Evolutionary conservation across 2,888 invertebrate species (phyloP), one percentile per base, ranked within the genome.

Genomic region (Leptothorax acervorum): DNA sequence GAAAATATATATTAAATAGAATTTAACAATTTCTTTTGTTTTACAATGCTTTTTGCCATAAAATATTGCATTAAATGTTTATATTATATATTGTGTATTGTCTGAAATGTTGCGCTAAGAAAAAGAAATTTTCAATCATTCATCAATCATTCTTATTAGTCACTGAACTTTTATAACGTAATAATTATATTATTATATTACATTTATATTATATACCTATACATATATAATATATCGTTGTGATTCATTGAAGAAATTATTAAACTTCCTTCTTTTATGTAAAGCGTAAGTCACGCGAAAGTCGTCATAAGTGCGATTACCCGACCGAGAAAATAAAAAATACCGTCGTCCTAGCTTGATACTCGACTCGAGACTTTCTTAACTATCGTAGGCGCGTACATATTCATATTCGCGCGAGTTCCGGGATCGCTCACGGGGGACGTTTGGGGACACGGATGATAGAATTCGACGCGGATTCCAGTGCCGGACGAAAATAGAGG

Each of bases 381-480:
- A 35, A 81, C 60, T 62, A 39, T 23, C 60, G 18, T 78, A 55
- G 90, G 51, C 51, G 18, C 51, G 18, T 76, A 28, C 51, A 79
- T 79, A 79, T 71, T 60, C 57, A 42, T 55, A 48, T 68, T 68
- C 31, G 31, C 86, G 75, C 84, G 65, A 60, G 83, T 35, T 66
- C 65, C 39, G 63, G 23, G 51, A 76, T 76, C 35, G 75, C 51
- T 63, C 9, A n/a, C 60, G 76, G 74, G 75, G 76, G 74, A 88
- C 82, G 84, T 53, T 75, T 66, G 66, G 85, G 90, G 89, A 88
- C 88, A 90, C 88, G 92, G 92, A 93, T 93, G 93, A 92, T 92
- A 93, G 93, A 93, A 93, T 93, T 94, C 92, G 93, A 93, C 91
- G 92, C 91, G 92, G 93, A 94, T 94, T 94, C 94, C 93, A 92